These are phyloP conservation scores for Automeris io DNA, from an alignment of 2,888 invertebrate genomes.

Conservation along the genomic window DNA sequence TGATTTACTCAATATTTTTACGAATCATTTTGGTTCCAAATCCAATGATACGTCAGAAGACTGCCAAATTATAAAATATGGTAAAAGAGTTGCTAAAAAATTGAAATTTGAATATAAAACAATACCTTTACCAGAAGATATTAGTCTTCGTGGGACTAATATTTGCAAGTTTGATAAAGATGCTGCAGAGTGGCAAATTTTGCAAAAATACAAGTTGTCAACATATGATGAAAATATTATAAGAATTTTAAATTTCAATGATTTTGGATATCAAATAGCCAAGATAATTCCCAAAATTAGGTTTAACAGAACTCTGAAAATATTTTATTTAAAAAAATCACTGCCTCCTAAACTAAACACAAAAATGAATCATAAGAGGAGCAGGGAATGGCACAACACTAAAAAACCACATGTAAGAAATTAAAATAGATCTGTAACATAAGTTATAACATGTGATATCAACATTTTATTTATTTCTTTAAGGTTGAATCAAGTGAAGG, in stretches of 20 bases:
- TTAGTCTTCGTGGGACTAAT: slow-evolving; percentile 82
- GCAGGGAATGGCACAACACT: slow-evolving; percentile 65
- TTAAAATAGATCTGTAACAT: not conserved
- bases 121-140: slow-evolving; percentile 86
- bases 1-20: slow-evolving; percentile 87
- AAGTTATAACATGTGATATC: slow-evolving; percentile 7
- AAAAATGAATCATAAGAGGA: slow-evolving; percentile 60
- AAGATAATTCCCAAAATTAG: slow-evolving; percentile 81
- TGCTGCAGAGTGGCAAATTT: slow-evolving; percentile 82
- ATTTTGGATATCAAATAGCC: slow-evolving; percentile 85
- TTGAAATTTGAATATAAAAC: slow-evolving; percentile 77
- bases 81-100: slow-evolving; percentile 55
- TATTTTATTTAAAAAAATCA: slow-evolving; percentile 60
- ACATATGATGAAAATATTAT: slow-evolving; percentile 84
- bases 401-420: slow-evolving; percentile 56
- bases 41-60: slow-evolving; percentile 27
- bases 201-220: slow-evolving; percentile 72
- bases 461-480: not conserved
- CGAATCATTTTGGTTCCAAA: slow-evolving; percentile 77
- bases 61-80: slow-evolving; percentile 47
- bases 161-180: slow-evolving; percentile 82
- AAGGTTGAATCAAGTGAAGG: slow-evolving; percentile 49
- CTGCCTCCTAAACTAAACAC: slow-evolving; percentile 43
- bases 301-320: slow-evolving; percentile 75
- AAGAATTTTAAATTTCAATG: slow-evolving; percentile 85